A percentile compares a stretch with the other conserved stretches of the same genome.
Evolutionary conservation across 1,140 invertebrate species (phyloP).

Genomic region (Lamellibrachia luymesi): DNA sequence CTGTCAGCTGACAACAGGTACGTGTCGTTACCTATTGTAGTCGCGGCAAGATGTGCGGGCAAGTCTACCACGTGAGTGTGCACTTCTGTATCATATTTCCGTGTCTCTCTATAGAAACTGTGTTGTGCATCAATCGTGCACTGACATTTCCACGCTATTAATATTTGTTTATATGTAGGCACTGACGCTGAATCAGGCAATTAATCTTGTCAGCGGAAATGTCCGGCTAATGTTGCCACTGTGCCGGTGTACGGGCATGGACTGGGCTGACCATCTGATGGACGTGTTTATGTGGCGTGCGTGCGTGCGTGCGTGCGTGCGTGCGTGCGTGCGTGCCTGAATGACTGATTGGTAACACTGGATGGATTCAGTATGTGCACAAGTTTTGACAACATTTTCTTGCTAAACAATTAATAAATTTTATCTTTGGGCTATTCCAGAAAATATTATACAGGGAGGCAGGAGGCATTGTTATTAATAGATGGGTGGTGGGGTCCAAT

Average conservation of each 20-base stretch:
- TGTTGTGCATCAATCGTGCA: neutral
- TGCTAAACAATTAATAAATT: no score
- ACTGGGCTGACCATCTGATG: neutral
- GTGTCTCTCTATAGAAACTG: neutral
- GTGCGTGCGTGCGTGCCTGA: neutral
- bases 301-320: neutral
- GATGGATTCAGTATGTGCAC: neutral
- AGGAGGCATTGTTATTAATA: no score
- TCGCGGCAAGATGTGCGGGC: neutral
- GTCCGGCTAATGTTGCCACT: neutral
- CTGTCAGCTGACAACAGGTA: neutral
- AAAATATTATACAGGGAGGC: no score
- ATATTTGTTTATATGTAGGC: constrained; percentile 13
- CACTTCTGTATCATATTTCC: neutral
- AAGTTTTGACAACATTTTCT: no score
- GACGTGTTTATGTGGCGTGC: neutral
- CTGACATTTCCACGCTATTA: neutral
- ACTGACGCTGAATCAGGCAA: neutral
- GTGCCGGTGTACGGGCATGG: neutral
- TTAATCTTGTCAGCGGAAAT: constrained; percentile 12
- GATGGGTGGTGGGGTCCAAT: no score
- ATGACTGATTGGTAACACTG: neutral
- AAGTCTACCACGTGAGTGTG: neutral
- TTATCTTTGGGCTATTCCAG: no score
- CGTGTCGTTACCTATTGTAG: neutral